Evolutionary conservation across 2,797 vertebrate genomes (phyloP), one percentile per base, ranked within the genome.

Genomic region (Notolabrus celidotus): DNA sequence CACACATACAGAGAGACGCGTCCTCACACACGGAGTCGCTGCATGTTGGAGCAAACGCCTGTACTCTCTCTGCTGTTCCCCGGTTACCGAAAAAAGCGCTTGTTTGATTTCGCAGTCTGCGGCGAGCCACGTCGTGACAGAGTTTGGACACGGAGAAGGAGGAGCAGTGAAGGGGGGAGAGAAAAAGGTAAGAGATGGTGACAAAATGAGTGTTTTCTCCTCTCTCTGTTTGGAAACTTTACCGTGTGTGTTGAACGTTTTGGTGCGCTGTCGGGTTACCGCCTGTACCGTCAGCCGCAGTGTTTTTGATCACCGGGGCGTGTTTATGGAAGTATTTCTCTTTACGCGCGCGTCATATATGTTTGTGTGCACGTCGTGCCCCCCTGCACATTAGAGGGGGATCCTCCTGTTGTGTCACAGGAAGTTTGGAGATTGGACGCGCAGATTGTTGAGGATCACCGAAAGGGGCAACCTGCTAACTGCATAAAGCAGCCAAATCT

Each of bases 91-190:
- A 49, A 36, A 20, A 49, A 77, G 85, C 85, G 77, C 20, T 65
- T 11, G 62, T 68, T 72, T 45, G 59, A 1, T 68, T 69, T 51
- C 69, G 76, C 79, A 55, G 83, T 71, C 79, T 68, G 88, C 86
- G 78, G 84, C 79, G 86, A 83, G 66, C 71, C 70, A 71, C 68
- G 91, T 92, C 90, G 91, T 90, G 90, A 90, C 88, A 73, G 86
- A 90, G 88, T 91, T 86, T 77, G 79, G 76, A 74, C 61, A 19
- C 74, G 67, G 50, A 60, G 79, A 41, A 80, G 75, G 79, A 29
- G 49, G 17, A 71, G 77, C 75, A 66, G 68, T 15, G 67, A 39
- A 22, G 9, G 43, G 33, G 20, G 14, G 23, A 43, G 43, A 42
- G 56, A 23, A 69, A 91, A 69, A 91, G 87, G 85, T 87, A 80